phyloP scores from a whole-genome alignment of 2,797 vertebrate genomes.

The Fratercula arctica region DNA sequence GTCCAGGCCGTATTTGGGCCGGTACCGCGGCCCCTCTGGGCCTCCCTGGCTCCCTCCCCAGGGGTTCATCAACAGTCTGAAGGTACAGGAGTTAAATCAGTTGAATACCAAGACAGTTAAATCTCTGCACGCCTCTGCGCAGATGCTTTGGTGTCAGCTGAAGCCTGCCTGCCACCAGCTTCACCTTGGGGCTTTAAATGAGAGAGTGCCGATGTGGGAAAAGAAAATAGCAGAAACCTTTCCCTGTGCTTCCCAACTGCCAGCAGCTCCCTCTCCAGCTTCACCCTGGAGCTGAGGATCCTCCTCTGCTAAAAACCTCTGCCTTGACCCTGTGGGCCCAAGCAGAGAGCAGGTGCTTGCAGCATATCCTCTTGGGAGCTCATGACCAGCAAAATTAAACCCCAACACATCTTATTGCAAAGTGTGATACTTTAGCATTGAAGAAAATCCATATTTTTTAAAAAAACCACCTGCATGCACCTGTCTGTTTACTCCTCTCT shows the following conservation, averaged over 20 bases:
- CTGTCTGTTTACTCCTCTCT: neutral
- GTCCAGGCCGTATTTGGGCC: neutral
- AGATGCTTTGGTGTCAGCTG: neutral
- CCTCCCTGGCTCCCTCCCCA: neutral
- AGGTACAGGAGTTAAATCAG: neutral
- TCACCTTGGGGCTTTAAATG: neutral
- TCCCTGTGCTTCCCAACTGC: neutral
- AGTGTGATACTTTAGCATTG: neutral
- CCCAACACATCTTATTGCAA: neutral
- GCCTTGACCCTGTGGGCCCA: neutral
- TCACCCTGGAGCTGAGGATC: neutral
- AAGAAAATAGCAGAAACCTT: neutral
- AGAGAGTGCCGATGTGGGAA: neutral
- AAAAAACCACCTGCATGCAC: accelerated
- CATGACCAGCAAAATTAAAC: neutral
- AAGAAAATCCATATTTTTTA: neutral
- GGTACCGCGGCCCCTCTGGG: accelerated
- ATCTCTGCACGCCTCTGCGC: neutral
- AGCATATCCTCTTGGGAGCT: neutral
- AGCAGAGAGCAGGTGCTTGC: accelerated
- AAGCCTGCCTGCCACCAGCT: neutral
- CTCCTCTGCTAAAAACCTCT: neutral
- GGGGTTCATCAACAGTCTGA: neutral
- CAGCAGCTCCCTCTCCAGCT: neutral
- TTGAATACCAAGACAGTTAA: neutral